phyloP scores from a whole-genome alignment of 2,888 invertebrate species.

The Ptychoptera contaminata region DNA sequence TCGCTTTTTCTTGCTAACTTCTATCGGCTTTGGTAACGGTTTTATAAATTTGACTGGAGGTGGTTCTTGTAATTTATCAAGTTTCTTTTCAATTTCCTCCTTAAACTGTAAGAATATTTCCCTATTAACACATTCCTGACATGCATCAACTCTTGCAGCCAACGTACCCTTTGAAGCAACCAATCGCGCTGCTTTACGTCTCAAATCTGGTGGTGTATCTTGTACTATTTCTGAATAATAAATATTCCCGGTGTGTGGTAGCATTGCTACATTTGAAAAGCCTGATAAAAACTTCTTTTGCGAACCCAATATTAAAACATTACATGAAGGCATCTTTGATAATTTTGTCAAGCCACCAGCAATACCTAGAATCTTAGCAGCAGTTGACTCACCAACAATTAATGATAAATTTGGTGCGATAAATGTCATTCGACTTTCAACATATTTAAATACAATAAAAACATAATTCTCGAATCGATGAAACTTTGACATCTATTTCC shows the following conservation, averaged over 20 bases:
- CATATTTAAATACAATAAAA: constrained; percentile 90
- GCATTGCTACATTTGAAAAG: constrained; percentile 80
- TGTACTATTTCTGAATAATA: constrained; percentile 90
- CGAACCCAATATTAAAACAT: constrained; percentile 78
- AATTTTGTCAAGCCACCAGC: constrained; percentile 93
- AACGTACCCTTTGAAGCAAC: constrained; percentile 88
- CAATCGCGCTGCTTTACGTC: constrained; percentile 84
- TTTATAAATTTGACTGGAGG: constrained; percentile 96
- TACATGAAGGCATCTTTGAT: constrained; percentile 95
- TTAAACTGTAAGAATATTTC: constrained; percentile 62
- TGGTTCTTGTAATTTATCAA: constrained; percentile 94
- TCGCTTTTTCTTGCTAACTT: constrained; percentile 88
- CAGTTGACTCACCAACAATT: constrained; percentile 53
- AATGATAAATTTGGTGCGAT: constrained; percentile 96
- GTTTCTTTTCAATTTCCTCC: constrained; percentile 87
- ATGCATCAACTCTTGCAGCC: constrained; percentile 90
- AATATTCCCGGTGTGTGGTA: constrained; percentile 92
- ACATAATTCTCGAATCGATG: constrained; percentile 75
- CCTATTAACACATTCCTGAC: constrained; percentile 82
- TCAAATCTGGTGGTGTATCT: constrained; percentile 79
- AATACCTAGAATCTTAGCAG: constrained; percentile 55
- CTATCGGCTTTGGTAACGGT: constrained; percentile 93
- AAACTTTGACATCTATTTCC: constrained; percentile 41
- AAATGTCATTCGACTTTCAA: constrained; percentile 97
- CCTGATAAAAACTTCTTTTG: constrained; percentile 86